Conservation (phyloP, 2,888 invertebrate species). For the Drosophila ustulata region DNA sequence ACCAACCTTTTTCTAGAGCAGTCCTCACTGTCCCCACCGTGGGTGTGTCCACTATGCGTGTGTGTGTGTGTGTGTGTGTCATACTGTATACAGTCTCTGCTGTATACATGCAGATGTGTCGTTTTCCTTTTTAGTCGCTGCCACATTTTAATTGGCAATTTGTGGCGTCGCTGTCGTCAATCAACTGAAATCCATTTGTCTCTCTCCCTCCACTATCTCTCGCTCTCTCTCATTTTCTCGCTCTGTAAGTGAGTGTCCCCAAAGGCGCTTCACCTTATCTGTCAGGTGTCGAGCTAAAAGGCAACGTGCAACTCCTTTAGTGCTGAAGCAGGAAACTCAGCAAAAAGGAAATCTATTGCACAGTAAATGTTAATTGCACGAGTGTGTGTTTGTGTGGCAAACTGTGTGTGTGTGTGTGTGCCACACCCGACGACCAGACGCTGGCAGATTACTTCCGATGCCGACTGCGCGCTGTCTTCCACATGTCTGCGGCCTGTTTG, state of each 20-base stretch:
- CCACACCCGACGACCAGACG: background rate
- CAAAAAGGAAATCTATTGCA: conserved; percentile 20
- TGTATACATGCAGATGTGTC: conserved; percentile 8
- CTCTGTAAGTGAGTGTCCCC: background rate
- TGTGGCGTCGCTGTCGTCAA: conserved; percentile 54
- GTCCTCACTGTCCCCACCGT: background rate
- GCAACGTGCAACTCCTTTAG: conserved; percentile 13
- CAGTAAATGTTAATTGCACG: conserved; percentile 24
- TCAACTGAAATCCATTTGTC: conserved; percentile 59
- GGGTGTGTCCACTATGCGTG: conserved; percentile 35
- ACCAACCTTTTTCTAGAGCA: conserved; percentile 10
- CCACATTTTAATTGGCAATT: conserved; percentile 71
- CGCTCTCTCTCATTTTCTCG: background rate
- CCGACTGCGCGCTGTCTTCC: conserved; percentile 9
- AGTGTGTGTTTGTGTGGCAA: conserved; percentile 4
- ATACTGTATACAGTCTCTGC: conserved; percentile 1
- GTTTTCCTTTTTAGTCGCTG: conserved; percentile 22
- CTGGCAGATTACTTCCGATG: conserved; percentile 42
- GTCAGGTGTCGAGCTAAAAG: conserved; percentile 1
- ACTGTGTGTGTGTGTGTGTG: background rate
- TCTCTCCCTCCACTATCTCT: background rate
- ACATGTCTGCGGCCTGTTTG: conserved; percentile 11
- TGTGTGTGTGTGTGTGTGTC: conserved; percentile 8
- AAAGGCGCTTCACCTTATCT: conserved; percentile 12
- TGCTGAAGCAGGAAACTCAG: conserved; percentile 34